Percentiles rank a stretch among this genome's conserved stretches.
These are phyloP conservation scores for Artibeus jamaicensis DNA, from an alignment of 2,797 vertebrate species.

Conservation along the genomic window DNA sequence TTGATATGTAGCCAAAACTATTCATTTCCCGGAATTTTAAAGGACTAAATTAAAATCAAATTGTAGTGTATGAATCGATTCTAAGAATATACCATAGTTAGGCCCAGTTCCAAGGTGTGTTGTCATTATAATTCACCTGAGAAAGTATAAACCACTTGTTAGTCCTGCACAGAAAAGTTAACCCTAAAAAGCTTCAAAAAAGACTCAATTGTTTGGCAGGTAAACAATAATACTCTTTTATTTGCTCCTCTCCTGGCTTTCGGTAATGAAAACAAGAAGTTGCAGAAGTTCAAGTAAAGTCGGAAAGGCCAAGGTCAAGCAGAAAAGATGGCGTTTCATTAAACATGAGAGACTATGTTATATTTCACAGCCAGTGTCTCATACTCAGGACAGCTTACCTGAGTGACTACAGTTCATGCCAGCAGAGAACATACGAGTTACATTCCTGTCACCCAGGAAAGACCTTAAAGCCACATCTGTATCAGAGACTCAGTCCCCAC, in stretches of 20 bases:
- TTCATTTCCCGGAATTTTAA: neutral
- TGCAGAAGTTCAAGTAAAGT: constrained; percentile 3
- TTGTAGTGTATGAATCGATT: neutral
- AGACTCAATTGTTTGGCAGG: neutral
- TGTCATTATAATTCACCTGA: neutral
- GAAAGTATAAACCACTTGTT: neutral
- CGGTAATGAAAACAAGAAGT: constrained; percentile 43
- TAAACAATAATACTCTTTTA: neutral
- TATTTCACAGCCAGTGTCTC: constrained; percentile 36
- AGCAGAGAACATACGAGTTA: neutral
- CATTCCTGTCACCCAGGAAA: neutral
- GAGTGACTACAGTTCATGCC: neutral
- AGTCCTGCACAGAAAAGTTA: neutral
- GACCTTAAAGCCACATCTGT: neutral
- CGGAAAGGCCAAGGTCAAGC: constrained; percentile 28
- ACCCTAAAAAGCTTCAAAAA: neutral
- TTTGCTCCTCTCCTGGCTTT: neutral
- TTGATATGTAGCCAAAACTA: neutral
- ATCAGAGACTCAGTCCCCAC: neutral
- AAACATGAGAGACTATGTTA: constrained; percentile 4
- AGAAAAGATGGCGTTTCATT: constrained; percentile 10
- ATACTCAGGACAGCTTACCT: neutral
- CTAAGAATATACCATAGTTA: neutral
- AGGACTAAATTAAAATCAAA: neutral
- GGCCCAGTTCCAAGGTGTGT: neutral